Evolutionary conservation across 1,140 invertebrate genomes (phyloP).

Genomic region (Tribolium madens): DNA sequence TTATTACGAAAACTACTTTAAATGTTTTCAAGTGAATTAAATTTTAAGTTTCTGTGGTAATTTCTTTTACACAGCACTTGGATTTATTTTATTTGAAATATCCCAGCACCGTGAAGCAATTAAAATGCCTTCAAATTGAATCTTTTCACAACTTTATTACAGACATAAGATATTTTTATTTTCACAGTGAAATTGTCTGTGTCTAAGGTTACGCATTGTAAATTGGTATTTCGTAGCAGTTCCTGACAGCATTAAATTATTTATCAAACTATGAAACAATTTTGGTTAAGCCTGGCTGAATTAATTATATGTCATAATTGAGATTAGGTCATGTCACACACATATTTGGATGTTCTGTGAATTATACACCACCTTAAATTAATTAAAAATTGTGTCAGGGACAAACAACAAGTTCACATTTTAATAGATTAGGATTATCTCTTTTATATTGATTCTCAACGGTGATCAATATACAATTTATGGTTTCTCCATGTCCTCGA

Average conservation of each 20-base stretch:
- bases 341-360: constrained; percentile 1
- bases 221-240: neutral
- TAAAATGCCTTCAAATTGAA: too few relatives aligned
- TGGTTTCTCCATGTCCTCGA: constrained; percentile 8
- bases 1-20: too few relatives aligned
- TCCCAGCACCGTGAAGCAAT: too few relatives aligned
- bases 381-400: neutral
- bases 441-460: constrained; percentile 1
- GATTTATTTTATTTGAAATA: too few relatives aligned
- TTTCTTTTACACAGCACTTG: too few relatives aligned
- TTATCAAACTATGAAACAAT: constrained; percentile 27
- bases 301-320: constrained; percentile 30
- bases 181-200: neutral
- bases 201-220: too few relatives aligned
- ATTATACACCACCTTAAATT: neutral
- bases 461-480: neutral
- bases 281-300: constrained; percentile 9
- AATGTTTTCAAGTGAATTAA: too few relatives aligned
- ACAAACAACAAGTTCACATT: neutral
- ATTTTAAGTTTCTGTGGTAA: too few relatives aligned
- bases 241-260: constrained; percentile 12
- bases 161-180: neutral
- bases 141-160: neutral
- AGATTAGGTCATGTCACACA: constrained; percentile 4
- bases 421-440: constrained; percentile 6